phyloP scores from a whole-genome alignment of 2,113 vertebrate species.

The Noturus placidus region DNA sequence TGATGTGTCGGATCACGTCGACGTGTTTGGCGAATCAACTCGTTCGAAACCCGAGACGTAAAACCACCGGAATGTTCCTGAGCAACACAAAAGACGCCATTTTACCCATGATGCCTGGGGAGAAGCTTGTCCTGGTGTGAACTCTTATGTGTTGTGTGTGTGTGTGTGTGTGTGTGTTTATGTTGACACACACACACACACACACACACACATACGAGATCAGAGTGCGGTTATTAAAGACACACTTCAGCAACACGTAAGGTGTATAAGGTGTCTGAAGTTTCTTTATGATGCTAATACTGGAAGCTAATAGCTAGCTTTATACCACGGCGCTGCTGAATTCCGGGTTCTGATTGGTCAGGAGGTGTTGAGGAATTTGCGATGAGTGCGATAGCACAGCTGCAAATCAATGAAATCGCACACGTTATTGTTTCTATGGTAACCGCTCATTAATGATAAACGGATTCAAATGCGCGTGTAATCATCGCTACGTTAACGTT shows the following conservation, averaged over 20 bases:
- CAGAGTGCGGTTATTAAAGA: not conserved
- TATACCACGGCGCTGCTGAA: not conserved
- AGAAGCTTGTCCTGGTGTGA: constrained; percentile 40
- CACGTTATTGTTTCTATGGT: not conserved
- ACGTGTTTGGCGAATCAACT: constrained; percentile 22
- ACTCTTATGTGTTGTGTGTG: constrained; percentile 36
- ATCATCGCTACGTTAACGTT: too few species aligned
- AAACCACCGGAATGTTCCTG: constrained; percentile 48
- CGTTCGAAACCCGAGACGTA: constrained; percentile 32
- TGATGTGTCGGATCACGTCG: constrained; percentile 39
- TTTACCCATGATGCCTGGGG: constrained; percentile 33
- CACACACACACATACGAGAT: not conserved
- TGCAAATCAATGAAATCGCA: not conserved
- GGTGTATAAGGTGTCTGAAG: not conserved
- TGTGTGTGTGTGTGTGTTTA: constrained; percentile 22
- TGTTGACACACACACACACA: not conserved
- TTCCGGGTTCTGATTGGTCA: not conserved
- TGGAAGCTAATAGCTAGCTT: not conserved
- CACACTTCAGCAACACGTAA: not conserved
- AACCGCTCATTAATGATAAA: not conserved
- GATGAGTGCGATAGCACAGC: too few species aligned
- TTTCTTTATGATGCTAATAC: not conserved
- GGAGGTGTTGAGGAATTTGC: not conserved
- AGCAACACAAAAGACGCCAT: constrained; percentile 37
- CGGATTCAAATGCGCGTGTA: not conserved